A percentile compares a stretch with the other conserved stretches of the same genome.
Conservation (phyloP, 2,888 invertebrate species). For the Ischnus inquisitorius region DNA sequence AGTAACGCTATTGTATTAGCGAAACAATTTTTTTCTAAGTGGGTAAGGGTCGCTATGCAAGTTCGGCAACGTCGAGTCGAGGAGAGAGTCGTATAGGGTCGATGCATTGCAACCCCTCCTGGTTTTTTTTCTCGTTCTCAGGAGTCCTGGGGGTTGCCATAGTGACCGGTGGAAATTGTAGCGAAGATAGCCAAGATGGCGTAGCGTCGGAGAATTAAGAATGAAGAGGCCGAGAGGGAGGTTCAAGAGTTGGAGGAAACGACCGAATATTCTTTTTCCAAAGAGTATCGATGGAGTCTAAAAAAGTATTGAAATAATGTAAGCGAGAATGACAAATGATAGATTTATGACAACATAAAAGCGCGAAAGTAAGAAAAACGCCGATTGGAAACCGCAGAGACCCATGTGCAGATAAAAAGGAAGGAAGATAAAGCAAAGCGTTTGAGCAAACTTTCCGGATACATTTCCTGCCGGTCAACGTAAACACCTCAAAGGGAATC, state of each 20-base stretch:
- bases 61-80: slow-evolving; percentile 46
- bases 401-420: slow-evolving; percentile 26
- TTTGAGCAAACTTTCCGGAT: slow-evolving; percentile 80
- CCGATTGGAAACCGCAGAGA: slow-evolving; percentile 11
- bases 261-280: background rate
- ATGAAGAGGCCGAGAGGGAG: background rate
- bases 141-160: slow-evolving; percentile 50
- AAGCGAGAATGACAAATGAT: background rate
- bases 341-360: background rate
- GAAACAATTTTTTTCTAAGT: slow-evolving; percentile 49
- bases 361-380: background rate
- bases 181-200: background rate
- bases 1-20: slow-evolving; percentile 35
- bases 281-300: background rate
- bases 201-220: background rate
- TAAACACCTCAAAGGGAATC: slow-evolving; percentile 58
- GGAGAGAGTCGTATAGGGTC: slow-evolving; percentile 27
- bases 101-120: slow-evolving; percentile 33
- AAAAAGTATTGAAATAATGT: background rate
- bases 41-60: background rate
- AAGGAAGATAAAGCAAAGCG: slow-evolving; percentile 53
- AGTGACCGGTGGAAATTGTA: slow-evolving; percentile 51
- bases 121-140: slow-evolving; percentile 30
- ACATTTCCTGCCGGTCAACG: slow-evolving; percentile 79
- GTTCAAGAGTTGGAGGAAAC: background rate